Conservation (phyloP, 2,113 vertebrate species). For the Hippocampus abdominalis region DNA sequence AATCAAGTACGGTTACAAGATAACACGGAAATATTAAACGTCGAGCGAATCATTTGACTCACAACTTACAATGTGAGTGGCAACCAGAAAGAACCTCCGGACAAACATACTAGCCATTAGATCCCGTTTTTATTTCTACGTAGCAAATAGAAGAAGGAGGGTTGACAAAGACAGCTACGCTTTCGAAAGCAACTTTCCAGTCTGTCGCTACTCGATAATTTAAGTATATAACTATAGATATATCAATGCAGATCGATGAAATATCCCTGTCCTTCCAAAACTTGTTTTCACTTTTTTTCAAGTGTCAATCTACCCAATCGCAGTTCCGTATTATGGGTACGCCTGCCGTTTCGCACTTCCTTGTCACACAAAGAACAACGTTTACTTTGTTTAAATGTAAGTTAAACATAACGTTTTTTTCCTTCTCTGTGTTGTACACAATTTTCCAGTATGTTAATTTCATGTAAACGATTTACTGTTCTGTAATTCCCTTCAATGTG, state of each 20-base stretch:
- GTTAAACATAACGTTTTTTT: no score
- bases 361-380: no score
- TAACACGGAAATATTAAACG: neutral
- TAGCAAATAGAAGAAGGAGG: neutral
- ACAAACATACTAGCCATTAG: slow-evolving; percentile 55
- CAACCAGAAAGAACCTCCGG: slow-evolving; percentile 22
- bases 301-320: neutral
- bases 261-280: neutral
- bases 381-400: no score
- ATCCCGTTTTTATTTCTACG: neutral
- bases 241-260: neutral
- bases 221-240: neutral
- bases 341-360: neutral
- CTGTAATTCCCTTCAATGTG: no score
- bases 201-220: neutral
- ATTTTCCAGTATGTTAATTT: no score
- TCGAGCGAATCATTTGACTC: neutral
- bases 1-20: neutral
- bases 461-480: no score
- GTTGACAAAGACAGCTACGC: neutral
- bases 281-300: neutral
- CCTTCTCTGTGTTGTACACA: no score
- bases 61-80: slow-evolving; percentile 52
- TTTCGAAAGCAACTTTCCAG: neutral
- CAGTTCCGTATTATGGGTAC: neutral